Evolutionary conservation across 2,888 invertebrate species (phyloP), one percentile per base, ranked within the genome.

Genomic region (Beris chalybata): DNA sequence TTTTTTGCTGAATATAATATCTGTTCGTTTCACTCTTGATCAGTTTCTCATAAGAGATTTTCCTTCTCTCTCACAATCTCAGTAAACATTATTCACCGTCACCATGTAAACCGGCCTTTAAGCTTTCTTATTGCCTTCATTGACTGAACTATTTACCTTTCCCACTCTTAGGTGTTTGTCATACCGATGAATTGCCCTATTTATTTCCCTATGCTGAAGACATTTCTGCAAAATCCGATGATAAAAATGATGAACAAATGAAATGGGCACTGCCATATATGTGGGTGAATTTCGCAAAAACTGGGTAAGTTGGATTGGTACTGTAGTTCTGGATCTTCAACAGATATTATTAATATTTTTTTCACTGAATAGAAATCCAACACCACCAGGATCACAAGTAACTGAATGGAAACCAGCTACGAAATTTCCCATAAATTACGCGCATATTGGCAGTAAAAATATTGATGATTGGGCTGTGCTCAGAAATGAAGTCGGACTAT

Each of bases 291-390:
- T 59, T 59, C 15, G 59, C 59, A 11, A 59, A 59, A 48, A 59
- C 59, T 32, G 50, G 50, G 59, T 59, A 32, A 59, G n/a, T 32
- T 1, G 22, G 2, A 22, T 22, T 2, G 2, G 2, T 22, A 22
- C 22, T 3, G 22, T 22, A 22, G 22, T 22, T 22, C 22, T 22
- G 22, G 22, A 22, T 22, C 3, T 22, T 22, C 22, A 22, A 1
- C 1, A 22, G 1, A 22, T 22, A 22, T 3, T 22, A 22, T 22
- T 22, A 22, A 22, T 22, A 22, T 3, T 44, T 44, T 44, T 44
- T 9, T 50, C 5, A 13, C 3, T n/a, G 2, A 70, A 7, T 58
- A 90, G 91, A 59, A 85, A 90, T 78, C 91, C 91, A 0, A 89
- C 85, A 11, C 83, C 88, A 0, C 78, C 84, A 13, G 74, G 82